Percentiles rank a stretch among this genome's conserved stretches.
Evolutionary conservation across 2,797 vertebrate species (phyloP).

Genomic region (Allobates femoralis): DNA sequence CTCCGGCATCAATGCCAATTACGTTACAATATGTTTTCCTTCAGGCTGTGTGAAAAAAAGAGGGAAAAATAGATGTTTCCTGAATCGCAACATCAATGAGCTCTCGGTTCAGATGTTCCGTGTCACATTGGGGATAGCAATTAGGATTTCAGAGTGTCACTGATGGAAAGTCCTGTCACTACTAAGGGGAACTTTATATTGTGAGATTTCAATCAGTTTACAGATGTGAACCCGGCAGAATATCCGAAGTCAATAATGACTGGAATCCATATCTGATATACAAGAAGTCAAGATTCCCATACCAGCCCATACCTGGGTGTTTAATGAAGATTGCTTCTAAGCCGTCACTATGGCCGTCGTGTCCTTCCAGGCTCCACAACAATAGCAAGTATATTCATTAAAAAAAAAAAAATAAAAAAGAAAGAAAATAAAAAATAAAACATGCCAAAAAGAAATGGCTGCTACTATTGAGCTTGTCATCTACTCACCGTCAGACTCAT

Average conservation of each 20-base stretch:
- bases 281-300: no score
- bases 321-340: no score
- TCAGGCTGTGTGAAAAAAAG: slow-evolving; percentile 27
- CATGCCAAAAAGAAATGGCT: no score
- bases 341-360: no score
- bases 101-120: slow-evolving; percentile 17
- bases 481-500: no score
- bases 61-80: slow-evolving; percentile 20
- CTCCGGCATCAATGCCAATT: slow-evolving; percentile 51
- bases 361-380: no score
- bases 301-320: no score
- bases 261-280: background rate
- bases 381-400: no score
- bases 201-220: background rate
- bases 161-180: background rate
- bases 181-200: background rate
- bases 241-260: background rate
- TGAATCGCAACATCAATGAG: slow-evolving; percentile 11
- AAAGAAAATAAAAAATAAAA: no score
- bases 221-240: background rate
- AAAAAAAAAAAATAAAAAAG: no score
- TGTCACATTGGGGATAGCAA: slow-evolving; percentile 17
- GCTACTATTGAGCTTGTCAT: no score
- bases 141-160: background rate
- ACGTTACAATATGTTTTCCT: slow-evolving; percentile 56